Evolutionary conservation across 2,113 vertebrate species (phyloP).

Genomic region (Antennarius striatus): DNA sequence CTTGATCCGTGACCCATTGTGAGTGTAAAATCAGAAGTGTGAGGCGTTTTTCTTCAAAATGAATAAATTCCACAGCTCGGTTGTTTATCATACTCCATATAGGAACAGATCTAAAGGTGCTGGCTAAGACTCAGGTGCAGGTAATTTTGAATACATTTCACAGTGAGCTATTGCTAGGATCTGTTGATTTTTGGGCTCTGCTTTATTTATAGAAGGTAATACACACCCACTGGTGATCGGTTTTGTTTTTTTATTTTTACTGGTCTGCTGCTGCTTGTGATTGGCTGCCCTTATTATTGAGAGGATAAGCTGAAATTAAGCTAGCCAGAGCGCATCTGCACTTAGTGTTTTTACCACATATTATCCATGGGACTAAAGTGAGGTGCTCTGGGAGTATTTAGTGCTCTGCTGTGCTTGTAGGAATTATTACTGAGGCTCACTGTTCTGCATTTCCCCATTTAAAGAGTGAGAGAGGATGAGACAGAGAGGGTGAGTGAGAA

Average conservation of each 20-base stretch:
- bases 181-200: constrained; percentile 10
- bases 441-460: constrained; percentile 58
- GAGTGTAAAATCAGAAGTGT: constrained; percentile 68
- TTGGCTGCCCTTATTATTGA: constrained; percentile 45
- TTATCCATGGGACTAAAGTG: constrained; percentile 56
- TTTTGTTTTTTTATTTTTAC: constrained; percentile 6
- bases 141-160: constrained; percentile 51
- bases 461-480: constrained; percentile 26
- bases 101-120: constrained; percentile 51
- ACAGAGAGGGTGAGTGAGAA: constrained; percentile 21
- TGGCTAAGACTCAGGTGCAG: constrained; percentile 43
- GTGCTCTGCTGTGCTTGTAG: constrained; percentile 61
- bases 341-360: constrained; percentile 58
- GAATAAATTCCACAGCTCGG: constrained; percentile 57
- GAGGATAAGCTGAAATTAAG: constrained; percentile 52
- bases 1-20: constrained; percentile 72
- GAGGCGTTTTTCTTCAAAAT: constrained; percentile 62
- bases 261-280: constrained; percentile 11
- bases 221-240: constrained; percentile 17
- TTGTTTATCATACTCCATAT: constrained; percentile 49
- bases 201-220: constrained; percentile 47
- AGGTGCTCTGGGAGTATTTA: constrained; percentile 68
- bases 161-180: constrained; percentile 37
- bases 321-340: constrained; percentile 37
- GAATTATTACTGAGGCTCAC: constrained; percentile 61